A percentile compares a stretch with the other conserved stretches of the same genome.
Evolutionary conservation across 2,113 vertebrate genomes (phyloP).

Genomic region (Rhipidura dahli): DNA sequence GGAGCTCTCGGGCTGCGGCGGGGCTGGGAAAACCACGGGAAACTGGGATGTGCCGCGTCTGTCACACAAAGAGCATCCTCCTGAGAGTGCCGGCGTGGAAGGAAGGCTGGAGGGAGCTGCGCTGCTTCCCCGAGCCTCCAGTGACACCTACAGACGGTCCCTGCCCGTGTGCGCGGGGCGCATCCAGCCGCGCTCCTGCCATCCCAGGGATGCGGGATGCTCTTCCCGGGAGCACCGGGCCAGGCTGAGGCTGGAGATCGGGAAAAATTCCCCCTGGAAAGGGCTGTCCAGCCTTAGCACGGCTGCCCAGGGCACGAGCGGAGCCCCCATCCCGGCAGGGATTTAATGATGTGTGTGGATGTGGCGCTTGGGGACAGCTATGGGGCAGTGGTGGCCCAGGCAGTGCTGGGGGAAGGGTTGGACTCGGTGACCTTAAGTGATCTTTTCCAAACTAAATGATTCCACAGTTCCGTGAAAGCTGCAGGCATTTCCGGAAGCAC

Average conservation of each 20-base stretch:
- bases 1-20: background rate
- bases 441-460: background rate
- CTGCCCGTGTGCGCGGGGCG: too few species aligned
- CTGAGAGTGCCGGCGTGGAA: background rate
- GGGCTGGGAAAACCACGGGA: background rate
- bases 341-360: rapidly evolving
- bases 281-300: background rate
- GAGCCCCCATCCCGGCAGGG: background rate
- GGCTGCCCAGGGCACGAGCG: background rate
- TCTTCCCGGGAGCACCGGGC: background rate
- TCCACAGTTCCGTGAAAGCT: background rate
- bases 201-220: background rate
- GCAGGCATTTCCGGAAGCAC: background rate
- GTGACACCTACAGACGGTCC: conserved; percentile 68
- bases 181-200: background rate
- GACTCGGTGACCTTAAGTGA: background rate
- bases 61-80: background rate
- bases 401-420: background rate
- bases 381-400: background rate
- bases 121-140: conserved; percentile 1
- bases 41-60: background rate
- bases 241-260: rapidly evolving
- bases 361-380: background rate
- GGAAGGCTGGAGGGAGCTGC: background rate
- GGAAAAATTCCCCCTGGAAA: too few species aligned